Percentiles rank a stretch among this genome's conserved stretches.
Conservation (phyloP, 2,888 invertebrate species). For the Andrena dorsata region DNA sequence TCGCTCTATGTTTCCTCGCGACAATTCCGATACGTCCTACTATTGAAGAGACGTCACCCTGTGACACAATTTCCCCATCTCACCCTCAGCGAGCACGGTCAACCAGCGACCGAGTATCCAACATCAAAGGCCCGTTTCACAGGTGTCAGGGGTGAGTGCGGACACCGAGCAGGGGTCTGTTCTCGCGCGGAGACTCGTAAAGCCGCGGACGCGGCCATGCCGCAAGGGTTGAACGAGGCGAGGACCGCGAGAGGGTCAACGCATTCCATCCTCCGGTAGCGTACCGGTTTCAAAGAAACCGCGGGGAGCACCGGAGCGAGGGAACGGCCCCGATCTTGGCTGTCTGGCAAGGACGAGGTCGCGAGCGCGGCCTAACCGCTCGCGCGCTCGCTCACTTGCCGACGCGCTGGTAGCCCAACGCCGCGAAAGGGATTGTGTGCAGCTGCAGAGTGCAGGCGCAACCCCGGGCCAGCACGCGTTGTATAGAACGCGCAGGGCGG, state of each 20-base stretch:
- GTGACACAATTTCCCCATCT: neutral
- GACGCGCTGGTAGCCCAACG: slow-evolving; percentile 33
- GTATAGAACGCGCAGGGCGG: slow-evolving; percentile 30
- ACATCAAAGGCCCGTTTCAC: slow-evolving; percentile 1
- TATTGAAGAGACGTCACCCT: neutral
- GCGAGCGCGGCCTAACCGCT: slow-evolving; percentile 69
- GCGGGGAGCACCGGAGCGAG: slow-evolving; percentile 31
- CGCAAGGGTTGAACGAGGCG: neutral
- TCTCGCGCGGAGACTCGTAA: neutral
- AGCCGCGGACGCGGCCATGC: neutral
- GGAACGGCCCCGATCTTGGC: slow-evolving; percentile 69
- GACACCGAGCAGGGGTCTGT: neutral
- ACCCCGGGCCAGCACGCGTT: slow-evolving; percentile 59
- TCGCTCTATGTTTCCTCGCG: too few species aligned
- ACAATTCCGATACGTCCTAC: neutral
- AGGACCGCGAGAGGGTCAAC: slow-evolving; percentile 36
- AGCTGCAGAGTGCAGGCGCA: slow-evolving; percentile 63
- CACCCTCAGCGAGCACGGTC: neutral
- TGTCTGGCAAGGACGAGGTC: slow-evolving; percentile 71
- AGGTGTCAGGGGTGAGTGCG: slow-evolving; percentile 3
- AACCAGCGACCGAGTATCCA: neutral
- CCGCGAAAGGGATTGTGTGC: slow-evolving; percentile 52
- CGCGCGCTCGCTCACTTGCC: slow-evolving; percentile 23
- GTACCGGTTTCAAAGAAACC: slow-evolving; percentile 33
- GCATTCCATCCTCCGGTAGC: slow-evolving; percentile 20